Evolutionary conservation across 2,888 invertebrate genomes (phyloP).

Genomic region (Agrochola litura): DNA sequence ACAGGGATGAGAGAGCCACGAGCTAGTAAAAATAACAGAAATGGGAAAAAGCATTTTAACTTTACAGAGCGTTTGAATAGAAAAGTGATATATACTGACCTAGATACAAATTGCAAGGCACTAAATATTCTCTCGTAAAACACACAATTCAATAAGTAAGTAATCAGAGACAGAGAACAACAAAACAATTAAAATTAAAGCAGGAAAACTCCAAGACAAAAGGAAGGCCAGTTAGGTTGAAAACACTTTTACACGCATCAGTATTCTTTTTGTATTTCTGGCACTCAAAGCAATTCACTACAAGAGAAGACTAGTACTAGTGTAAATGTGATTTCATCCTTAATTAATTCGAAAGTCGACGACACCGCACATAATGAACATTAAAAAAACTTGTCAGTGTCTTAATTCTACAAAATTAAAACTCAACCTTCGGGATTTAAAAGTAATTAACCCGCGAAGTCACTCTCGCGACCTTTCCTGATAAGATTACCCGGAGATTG

Average conservation of each 20-base stretch:
- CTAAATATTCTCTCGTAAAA: background rate
- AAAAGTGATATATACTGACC: background rate
- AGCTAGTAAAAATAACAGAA: background rate
- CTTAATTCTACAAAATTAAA: slow-evolving; percentile 41
- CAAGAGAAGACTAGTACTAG: background rate
- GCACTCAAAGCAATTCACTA: background rate
- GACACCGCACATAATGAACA: background rate
- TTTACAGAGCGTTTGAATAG: background rate
- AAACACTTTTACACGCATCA: background rate
- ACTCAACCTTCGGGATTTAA: slow-evolving; percentile 42
- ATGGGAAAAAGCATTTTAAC: background rate
- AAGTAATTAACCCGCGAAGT: slow-evolving; percentile 58
- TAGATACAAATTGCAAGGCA: background rate
- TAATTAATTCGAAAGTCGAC: background rate
- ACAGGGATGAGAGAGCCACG: too few relatives aligned
- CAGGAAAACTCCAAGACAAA: background rate
- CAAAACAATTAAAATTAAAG: background rate
- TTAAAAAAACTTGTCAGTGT: slow-evolving; percentile 25
- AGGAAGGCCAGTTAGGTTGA: background rate
- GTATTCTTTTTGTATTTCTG: too few relatives aligned
- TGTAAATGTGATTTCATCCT: background rate
- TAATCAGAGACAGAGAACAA: too few relatives aligned
- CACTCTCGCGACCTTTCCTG: slow-evolving; percentile 54
- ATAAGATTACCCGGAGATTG: slow-evolving; percentile 67
- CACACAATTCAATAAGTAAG: background rate